phyloP scores from a whole-genome alignment of 1,140 invertebrate genomes.

The Pomacea maculata region DNA sequence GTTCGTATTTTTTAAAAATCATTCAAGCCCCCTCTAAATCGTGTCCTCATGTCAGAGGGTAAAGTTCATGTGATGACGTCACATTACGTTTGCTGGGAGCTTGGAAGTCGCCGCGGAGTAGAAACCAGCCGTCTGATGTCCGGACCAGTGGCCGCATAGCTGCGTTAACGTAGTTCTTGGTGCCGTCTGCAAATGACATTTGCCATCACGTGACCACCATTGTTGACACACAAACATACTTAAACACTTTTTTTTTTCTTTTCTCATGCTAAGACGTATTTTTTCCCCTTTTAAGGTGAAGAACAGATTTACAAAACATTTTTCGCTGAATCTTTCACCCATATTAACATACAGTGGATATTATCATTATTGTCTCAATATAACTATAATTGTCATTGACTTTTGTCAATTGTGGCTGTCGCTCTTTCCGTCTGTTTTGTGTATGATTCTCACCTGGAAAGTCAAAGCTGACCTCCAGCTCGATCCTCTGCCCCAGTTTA shows the following conservation, averaged over 20 bases:
- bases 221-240: not conserved
- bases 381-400: not conserved
- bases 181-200: not conserved
- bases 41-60: no score
- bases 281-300: not conserved
- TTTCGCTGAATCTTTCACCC: not conserved
- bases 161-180: conserved; percentile 6
- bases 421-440: not conserved
- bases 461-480: conserved; percentile 12
- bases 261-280: no score
- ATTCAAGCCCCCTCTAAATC: no score
- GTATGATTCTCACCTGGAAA: conserved; percentile 7
- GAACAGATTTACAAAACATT: not conserved
- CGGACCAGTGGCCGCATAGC: conserved; percentile 12
- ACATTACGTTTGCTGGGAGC: conserved; percentile 10
- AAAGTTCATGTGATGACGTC: no score
- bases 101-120: conserved; percentile 18
- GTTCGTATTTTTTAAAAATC: no score
- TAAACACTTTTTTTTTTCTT: not conserved
- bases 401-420: not conserved
- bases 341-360: not conserved
- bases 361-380: not conserved
- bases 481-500: conserved; percentile 7
- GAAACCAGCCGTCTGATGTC: conserved; percentile 5
- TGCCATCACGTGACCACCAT: no score